Evolutionary conservation across 1,140 invertebrate species (phyloP), one percentile per base, ranked within the genome.

Genomic region (Drosophila sp.): DNA sequence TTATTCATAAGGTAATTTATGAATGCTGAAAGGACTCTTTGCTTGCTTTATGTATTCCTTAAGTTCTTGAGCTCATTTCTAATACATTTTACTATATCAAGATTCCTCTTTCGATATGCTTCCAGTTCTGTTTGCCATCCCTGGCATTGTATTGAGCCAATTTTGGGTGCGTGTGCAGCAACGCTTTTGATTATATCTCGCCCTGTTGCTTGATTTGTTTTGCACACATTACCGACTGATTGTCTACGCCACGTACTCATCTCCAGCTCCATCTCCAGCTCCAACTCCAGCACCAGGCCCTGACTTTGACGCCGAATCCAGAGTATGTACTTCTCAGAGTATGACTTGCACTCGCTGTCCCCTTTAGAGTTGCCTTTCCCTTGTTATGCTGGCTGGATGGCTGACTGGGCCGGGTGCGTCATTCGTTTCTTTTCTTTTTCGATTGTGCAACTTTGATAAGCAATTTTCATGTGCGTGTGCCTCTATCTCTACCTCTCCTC

Each of bases 361-460:
- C 23, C 32, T 25, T 55, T 29, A 58, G 35, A 64, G 62, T 66
- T 33, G 38, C 60, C 72, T 10, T 60, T 38, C 4, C 17, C 57
- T 68, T 58, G 72, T 66, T 78, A 84, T 50, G 44, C 44, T 85
- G 81, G 10, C 35, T 38, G 35, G 35, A 10, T 38, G 35, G 8
- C 10, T 38, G 10, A 10, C 10, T 38, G 35, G 35, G 35, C 35
- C 82, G 80, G 81, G 77, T 84, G 80, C 66, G 67, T 75, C 75
- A 62, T 30, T 33, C 41, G 64, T 64, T 83, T 66, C 60, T 50
- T 50, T 50, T 44, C 44, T 47, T 60, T 74, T 80, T 56, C 55
- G 82, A 85, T 85, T 86, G 82, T 86, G 82, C 82, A 85, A 86
- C 82, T 76, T 72, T 69, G 82, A 85, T 85, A 85, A 87, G 82